Evolutionary conservation across 1,140 invertebrate genomes (phyloP).

Genomic region (Heliconius hewitsoni): DNA sequence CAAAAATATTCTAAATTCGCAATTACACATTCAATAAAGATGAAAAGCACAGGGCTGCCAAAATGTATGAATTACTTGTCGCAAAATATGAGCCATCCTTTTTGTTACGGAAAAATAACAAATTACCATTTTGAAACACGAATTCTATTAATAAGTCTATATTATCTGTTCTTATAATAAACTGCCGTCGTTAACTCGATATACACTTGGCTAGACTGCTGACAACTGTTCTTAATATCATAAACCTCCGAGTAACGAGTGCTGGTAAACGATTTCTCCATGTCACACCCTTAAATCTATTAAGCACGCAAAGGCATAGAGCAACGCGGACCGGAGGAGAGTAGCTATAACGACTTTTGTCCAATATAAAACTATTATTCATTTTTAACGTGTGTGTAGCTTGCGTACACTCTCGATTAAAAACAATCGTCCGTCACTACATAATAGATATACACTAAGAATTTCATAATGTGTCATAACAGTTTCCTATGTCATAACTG

Average conservation of each 20-base stretch:
- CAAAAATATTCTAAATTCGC: constrained; percentile 12
- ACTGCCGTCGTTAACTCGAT: constrained; percentile 8
- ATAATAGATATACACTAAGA: too few species aligned
- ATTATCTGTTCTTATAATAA: constrained; percentile 23
- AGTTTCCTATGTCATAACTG: too few species aligned
- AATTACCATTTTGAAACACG: background rate
- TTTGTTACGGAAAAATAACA: background rate
- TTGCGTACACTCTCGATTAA: too few species aligned
- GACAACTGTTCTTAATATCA: constrained; percentile 38
- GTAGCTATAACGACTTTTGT: too few species aligned
- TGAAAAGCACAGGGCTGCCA: constrained; percentile 67
- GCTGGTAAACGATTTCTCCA: background rate
- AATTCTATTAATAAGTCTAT: background rate
- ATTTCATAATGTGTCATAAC: too few species aligned
- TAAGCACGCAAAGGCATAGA: background rate
- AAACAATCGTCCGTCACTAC: too few species aligned
- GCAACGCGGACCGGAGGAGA: too few species aligned
- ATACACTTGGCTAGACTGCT: constrained; percentile 52
- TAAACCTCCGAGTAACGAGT: background rate
- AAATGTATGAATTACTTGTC: constrained; percentile 51
- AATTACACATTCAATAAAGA: constrained; percentile 14
- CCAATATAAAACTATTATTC: too few species aligned
- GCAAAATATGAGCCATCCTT: constrained; percentile 30
- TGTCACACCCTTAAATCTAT: constrained; percentile 3
- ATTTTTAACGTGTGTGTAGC: too few species aligned